These are phyloP conservation scores for Otolemur crassicaudatus DNA, from an alignment of 2,797 vertebrate species.

Conservation along the genomic window DNA sequence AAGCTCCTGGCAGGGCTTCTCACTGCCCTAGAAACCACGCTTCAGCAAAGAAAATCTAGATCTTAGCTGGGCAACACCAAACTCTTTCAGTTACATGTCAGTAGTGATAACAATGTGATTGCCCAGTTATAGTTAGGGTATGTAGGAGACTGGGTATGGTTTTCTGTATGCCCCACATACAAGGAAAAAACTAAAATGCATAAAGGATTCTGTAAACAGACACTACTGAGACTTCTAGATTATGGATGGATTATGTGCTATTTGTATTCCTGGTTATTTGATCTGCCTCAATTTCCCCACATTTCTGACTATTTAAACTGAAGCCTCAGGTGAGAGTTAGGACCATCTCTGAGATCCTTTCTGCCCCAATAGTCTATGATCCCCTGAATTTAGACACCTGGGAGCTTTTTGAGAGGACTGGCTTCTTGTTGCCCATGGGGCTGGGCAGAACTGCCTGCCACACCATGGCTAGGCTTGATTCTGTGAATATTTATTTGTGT, in stretches of 20 bases:
- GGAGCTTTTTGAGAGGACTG: constrained; percentile 1
- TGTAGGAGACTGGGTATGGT: background rate
- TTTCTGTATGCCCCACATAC: background rate
- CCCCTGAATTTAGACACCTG: background rate
- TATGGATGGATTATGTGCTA: background rate
- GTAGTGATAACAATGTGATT: background rate
- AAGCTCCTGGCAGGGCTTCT: constrained; percentile 33
- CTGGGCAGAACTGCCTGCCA: background rate
- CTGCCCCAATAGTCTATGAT: background rate
- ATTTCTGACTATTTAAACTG: background rate
- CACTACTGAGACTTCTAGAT: constrained; percentile 38
- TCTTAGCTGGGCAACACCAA: background rate
- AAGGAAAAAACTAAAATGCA: constrained; percentile 7
- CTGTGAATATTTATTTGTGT: background rate
- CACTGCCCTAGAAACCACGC: background rate
- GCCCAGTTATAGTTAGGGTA: background rate
- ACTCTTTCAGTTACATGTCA: constrained; percentile 9
- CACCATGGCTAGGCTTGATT: background rate
- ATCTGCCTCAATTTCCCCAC: background rate
- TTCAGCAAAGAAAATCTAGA: constrained; percentile 39
- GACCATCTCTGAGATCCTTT: constrained; percentile 14
- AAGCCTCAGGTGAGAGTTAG: background rate
- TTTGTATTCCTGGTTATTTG: background rate
- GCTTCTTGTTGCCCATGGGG: background rate
- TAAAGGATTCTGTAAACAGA: background rate